A percentile compares a stretch with the other conserved stretches of the same genome.
phyloP scores from a whole-genome alignment of 2,797 vertebrate species.

The Miichthys miiuy region DNA sequence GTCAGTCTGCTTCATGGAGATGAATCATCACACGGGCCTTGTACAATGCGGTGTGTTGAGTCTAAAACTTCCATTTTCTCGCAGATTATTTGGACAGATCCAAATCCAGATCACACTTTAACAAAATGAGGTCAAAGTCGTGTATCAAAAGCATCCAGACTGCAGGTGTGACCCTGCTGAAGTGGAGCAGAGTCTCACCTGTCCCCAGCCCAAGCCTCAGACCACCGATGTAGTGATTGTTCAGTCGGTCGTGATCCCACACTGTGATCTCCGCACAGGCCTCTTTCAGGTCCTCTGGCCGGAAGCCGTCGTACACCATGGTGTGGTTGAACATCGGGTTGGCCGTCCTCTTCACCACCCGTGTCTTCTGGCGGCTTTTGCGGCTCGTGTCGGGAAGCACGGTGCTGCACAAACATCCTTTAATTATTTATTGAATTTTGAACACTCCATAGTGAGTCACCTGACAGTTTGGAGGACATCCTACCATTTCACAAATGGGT shows the following conservation, averaged over 20 bases:
- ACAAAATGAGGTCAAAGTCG: not conserved
- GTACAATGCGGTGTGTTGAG: not conserved
- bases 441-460: not conserved
- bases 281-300: constrained; percentile 90
- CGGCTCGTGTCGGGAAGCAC: constrained; percentile 91
- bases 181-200: constrained; percentile 78
- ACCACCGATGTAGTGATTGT: constrained; percentile 93
- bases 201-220: constrained; percentile 92
- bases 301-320: constrained; percentile 95
- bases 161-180: not conserved
- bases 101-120: not conserved
- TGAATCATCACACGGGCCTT: not conserved
- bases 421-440: not conserved
- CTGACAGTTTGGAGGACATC: constrained; percentile 25
- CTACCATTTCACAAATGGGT: constrained; percentile 97
- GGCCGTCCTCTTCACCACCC: constrained; percentile 88
- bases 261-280: constrained; percentile 94
- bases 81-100: too few species aligned
- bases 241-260: constrained; percentile 93
- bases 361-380: constrained; percentile 93
- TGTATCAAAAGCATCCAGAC: not conserved
- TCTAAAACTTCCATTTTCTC: not conserved
- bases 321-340: constrained; percentile 96
- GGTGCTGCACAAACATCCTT: constrained; percentile 78
- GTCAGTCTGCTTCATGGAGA: not conserved